Base-by-base conservation (phyloP, 92 coral and sea anemone genomes). In the Zoanthus sociatus region DNA sequence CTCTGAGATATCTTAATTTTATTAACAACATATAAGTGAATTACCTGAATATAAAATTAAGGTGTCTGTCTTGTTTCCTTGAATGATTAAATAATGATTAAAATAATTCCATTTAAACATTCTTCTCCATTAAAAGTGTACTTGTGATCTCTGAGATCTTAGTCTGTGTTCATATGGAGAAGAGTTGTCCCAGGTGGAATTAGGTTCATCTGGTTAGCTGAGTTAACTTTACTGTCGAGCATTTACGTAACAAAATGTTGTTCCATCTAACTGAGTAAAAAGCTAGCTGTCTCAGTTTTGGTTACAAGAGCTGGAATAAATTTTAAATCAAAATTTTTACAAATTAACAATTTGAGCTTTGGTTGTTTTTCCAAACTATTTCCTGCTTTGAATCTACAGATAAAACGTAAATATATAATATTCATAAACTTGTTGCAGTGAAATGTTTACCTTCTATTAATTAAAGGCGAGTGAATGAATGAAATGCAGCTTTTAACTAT, bases 81-180 rank as follows among this genome's bases (percentile, higher is more conserved):
- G 1, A 69, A 69, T 44, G 31, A 26, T 63, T 30, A 30, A 32
- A 69, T 69, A 31, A 69, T 13, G 74, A 69, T 69, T 69, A 30
- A 69, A 44, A 69, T 31, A 69, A 69, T 69, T 69, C 47, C 47
- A 69, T 69, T 69, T 69, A 13, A 69, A 32, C 46, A 69, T 69
- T 69, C 46, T 69, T 69, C 74, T 69, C 74, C 77, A 73, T 73
- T 73, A 73, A 73, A 73, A 73, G 26, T 73, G 54, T 73, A 44
- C 77, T 73, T 42, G 53, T 73, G 77, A 73, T 73, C 77, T 44
- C 54, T 44, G 44, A 26, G 18, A 73, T 17, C 77, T 73, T 73
- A 73, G 77, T 48, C 77, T 44, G 26, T 73, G 47, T 31, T 30
- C 31, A 69, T 30, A 69, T 31, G 45, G 46, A 32, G 45, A 69